A percentile compares a stretch with the other conserved stretches of the same genome.
Evolutionary conservation across 2,797 vertebrate genomes (phyloP).

Genomic region (Chanos chanos): DNA sequence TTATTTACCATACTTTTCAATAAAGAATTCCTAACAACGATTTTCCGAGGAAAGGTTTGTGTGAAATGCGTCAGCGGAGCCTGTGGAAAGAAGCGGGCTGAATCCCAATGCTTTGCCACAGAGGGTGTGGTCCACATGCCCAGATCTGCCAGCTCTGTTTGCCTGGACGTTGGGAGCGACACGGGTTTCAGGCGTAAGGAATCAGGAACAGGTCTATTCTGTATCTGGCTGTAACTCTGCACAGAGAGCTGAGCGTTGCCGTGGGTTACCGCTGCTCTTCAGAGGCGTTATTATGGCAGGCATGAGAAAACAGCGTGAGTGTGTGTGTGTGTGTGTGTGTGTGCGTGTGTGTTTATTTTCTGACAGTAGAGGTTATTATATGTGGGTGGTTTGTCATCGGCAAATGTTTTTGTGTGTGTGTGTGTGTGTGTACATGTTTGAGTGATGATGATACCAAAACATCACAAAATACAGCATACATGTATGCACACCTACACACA

Average conservation of each 20-base stretch:
- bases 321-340: slow-evolving; percentile 11
- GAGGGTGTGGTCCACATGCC: no score
- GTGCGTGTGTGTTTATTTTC: slow-evolving; percentile 18
- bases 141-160: no score
- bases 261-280: slow-evolving; percentile 43
- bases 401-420: slow-evolving; percentile 11
- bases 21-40: no score
- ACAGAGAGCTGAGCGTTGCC: slow-evolving; percentile 37
- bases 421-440: slow-evolving; percentile 2
- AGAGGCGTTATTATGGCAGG: slow-evolving; percentile 27
- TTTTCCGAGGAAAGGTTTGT: no score
- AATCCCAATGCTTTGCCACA: no score
- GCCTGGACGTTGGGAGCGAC: no score
- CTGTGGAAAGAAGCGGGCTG: no score
- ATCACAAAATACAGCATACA: not conserved
- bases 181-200: no score
- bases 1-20: no score
- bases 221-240: no score
- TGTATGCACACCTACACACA: not conserved
- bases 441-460: not conserved
- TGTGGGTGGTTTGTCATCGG: slow-evolving; percentile 3
- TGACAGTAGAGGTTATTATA: slow-evolving; percentile 16
- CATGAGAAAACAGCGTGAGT: slow-evolving; percentile 12
- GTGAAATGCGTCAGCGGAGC: no score
- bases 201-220: no score